Conservation (phyloP, 2,888 invertebrate genomes). For the Spodoptera picta region DNA sequence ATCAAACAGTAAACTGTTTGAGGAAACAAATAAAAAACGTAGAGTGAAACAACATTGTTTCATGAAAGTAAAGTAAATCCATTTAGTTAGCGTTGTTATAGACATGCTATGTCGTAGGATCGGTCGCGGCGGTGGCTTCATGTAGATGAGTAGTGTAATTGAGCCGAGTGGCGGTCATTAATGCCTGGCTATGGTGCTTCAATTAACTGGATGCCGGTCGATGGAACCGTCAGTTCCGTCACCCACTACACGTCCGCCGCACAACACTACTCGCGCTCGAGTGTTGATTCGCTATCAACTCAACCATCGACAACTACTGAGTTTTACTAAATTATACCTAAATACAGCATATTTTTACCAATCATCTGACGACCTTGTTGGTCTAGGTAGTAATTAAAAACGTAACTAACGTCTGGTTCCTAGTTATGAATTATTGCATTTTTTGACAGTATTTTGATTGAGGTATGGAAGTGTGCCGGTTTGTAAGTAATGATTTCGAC, state of each 20-base stretch:
- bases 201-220: constrained; percentile 57
- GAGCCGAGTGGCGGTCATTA: constrained; percentile 50
- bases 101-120: constrained; percentile 15
- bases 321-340: background rate
- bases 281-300: constrained; percentile 29
- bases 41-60: too few relatives aligned
- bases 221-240: constrained; percentile 25
- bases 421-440: too few relatives aligned
- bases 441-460: too few relatives aligned
- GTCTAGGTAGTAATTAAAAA: too few relatives aligned
- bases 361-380: too few relatives aligned
- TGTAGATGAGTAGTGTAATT: constrained; percentile 43
- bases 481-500: too few relatives aligned
- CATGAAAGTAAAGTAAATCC: too few relatives aligned
- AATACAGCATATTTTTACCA: constrained; percentile 1
- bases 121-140: constrained; percentile 1
- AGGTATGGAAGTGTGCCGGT: too few relatives aligned
- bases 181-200: constrained; percentile 48
- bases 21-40: too few relatives aligned
- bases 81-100: constrained; percentile 2
- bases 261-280: constrained; percentile 32
- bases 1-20: too few relatives aligned
- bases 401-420: too few relatives aligned
- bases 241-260: constrained; percentile 47
- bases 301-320: constrained; percentile 8